Percentiles rank a stretch among this genome's conserved stretches.
Conservation (phyloP, 2,113 vertebrate species). For the Istiophorus platypterus region DNA sequence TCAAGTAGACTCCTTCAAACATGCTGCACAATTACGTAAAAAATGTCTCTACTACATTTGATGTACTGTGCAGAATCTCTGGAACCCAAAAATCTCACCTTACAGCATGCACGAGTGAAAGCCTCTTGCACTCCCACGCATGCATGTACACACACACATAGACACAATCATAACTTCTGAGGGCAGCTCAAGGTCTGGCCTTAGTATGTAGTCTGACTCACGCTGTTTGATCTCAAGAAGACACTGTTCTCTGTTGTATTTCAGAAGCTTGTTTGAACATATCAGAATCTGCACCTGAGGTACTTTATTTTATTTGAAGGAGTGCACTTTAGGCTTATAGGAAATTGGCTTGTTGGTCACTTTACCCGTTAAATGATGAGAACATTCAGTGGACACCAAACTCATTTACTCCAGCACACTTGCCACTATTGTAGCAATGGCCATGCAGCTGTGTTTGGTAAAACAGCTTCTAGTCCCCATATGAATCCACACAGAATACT, state of each 20-base stretch:
- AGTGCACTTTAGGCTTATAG: not conserved
- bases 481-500: not conserved
- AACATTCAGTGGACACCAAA: not conserved
- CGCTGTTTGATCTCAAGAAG: slow-evolving; percentile 56
- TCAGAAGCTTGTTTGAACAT: slow-evolving; percentile 26
- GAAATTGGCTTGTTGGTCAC: not conserved
- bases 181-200: slow-evolving; percentile 7
- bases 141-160: not conserved
- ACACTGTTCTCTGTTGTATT: not conserved
- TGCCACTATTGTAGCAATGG: not conserved
- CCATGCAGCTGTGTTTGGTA: not conserved
- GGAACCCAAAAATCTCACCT: slow-evolving; percentile 40
- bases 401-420: not conserved
- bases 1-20: slow-evolving; percentile 66
- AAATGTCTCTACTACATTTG: slow-evolving; percentile 32
- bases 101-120: not conserved
- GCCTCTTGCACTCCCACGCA: not conserved
- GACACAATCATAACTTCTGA: not conserved
- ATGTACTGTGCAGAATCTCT: slow-evolving; percentile 18
- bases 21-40: slow-evolving; percentile 56
- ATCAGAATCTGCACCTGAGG: slow-evolving; percentile 25
- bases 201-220: slow-evolving; percentile 25
- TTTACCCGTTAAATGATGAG: not conserved
- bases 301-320: slow-evolving; percentile 18
- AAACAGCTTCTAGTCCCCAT: not conserved